Percentiles rank a stretch among this genome's conserved stretches.
These are phyloP conservation scores for Sus cebifrons DNA, from an alignment of 2,797 vertebrate genomes.

Conservation along the genomic window DNA sequence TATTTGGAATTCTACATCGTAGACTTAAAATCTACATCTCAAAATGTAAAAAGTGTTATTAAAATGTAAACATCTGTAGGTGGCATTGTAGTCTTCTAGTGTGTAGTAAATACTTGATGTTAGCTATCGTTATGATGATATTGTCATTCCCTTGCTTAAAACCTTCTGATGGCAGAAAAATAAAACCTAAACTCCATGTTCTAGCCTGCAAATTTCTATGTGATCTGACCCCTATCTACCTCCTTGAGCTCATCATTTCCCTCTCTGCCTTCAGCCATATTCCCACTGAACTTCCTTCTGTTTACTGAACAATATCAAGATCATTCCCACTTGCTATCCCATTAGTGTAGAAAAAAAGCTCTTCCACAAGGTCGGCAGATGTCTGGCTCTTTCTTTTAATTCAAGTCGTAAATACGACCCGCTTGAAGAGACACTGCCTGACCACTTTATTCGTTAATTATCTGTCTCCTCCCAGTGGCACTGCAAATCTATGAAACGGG, in stretches of 20 bases:
- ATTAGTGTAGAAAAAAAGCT: slow-evolving; percentile 31
- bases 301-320: neutral
- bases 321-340: neutral
- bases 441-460: slow-evolving; percentile 16
- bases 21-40: slow-evolving; percentile 40
- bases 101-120: neutral
- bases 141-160: neutral
- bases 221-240: neutral
- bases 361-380: neutral
- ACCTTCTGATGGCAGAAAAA: neutral
- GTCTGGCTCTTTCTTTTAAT: neutral
- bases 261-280: neutral
- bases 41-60: slow-evolving; percentile 38
- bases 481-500: slow-evolving; percentile 23
- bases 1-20: slow-evolving; percentile 48
- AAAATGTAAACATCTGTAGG: slow-evolving; percentile 48
- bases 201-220: neutral
- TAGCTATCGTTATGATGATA: neutral
- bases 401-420: slow-evolving; percentile 11
- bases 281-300: neutral
- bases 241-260: slow-evolving; percentile 39
- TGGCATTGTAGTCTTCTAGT: neutral
- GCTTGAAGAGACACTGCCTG: neutral
- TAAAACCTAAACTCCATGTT: slow-evolving; percentile 41
- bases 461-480: slow-evolving; percentile 37